phyloP scores from a whole-genome alignment of 2,113 vertebrate genomes.

The Talpa occidentalis region DNA sequence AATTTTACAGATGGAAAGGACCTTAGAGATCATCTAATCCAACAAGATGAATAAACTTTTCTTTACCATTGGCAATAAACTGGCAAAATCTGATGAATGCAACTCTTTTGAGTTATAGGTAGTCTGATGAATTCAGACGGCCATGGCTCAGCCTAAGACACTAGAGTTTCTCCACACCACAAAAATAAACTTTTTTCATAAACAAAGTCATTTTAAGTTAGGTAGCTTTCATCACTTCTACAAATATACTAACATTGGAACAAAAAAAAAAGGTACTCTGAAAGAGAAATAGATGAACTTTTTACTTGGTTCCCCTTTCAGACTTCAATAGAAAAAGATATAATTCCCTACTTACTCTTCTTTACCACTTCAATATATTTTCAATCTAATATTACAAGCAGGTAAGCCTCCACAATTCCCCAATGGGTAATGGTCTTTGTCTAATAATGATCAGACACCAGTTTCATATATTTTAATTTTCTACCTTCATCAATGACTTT shows the following conservation, averaged over 20 bases:
- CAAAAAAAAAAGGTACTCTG: not conserved
- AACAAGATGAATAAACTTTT: conserved; percentile 81
- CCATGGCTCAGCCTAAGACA: conserved; percentile 56
- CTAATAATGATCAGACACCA: conserved; percentile 17
- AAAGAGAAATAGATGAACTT: conserved; percentile 49
- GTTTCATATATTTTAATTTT: not conserved
- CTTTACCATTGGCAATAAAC: conserved; percentile 77
- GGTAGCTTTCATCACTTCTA: conserved; percentile 62
- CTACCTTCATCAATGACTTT: not conserved
- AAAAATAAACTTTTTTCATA: conserved; percentile 65
- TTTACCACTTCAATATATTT: conserved; percentile 31
- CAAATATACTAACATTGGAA: conserved; percentile 60
- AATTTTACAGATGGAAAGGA: conserved; percentile 77
- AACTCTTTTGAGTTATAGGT: conserved; percentile 76
- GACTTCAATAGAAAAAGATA: not conserved
- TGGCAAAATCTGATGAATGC: conserved; percentile 68
- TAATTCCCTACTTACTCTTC: not conserved
- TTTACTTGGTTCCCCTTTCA: conserved; percentile 28
- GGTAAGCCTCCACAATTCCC: conserved; percentile 45
- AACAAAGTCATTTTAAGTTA: conserved; percentile 73
- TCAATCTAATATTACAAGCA: not conserved
- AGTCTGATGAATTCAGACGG: conserved; percentile 73
- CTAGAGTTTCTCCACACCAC: conserved; percentile 41
- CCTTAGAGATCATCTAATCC: conserved; percentile 79
- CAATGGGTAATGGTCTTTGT: not conserved